Conservation (phyloP, 1,140 invertebrate genomes). For the Leptinotarsa defecta region DNA sequence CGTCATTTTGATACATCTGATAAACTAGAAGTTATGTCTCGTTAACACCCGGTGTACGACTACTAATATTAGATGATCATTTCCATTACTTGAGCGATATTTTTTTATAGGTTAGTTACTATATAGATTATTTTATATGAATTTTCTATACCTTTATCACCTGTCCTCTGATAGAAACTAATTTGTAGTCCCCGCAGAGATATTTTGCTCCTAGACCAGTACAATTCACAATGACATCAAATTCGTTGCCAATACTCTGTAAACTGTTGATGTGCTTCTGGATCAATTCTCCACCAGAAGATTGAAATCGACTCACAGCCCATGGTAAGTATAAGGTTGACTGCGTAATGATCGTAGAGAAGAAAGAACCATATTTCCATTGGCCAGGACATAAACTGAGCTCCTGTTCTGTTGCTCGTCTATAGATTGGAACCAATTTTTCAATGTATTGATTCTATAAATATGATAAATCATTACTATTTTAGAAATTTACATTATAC, state of each 20-base stretch:
- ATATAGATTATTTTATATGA: too few species aligned
- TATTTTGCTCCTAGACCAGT: constrained; percentile 79
- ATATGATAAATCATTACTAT: not conserved
- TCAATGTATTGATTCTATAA: constrained; percentile 76
- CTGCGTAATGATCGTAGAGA: constrained; percentile 77
- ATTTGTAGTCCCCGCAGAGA: constrained; percentile 74
- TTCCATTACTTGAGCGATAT: not conserved
- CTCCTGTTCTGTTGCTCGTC: constrained; percentile 71
- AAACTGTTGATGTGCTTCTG: constrained; percentile 65
- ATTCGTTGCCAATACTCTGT: constrained; percentile 64
- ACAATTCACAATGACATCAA: constrained; percentile 87
- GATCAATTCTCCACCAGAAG: constrained; percentile 63
- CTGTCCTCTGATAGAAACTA: constrained; percentile 89
- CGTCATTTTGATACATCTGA: too few species aligned
- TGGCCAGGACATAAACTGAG: constrained; percentile 69
- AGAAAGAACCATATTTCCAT: constrained; percentile 84
- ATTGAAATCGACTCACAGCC: constrained; percentile 66
- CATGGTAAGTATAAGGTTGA: constrained; percentile 76
- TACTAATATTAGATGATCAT: not conserved
- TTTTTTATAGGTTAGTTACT: too few species aligned
- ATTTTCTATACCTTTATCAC: constrained; percentile 71
- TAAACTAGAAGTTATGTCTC: too few species aligned
- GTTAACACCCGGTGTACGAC: too few species aligned
- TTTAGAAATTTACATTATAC: too few species aligned
- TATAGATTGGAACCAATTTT: constrained; percentile 74